Base-by-base conservation (phyloP, 2,797 vertebrate genomes). In the Gymnothorax reevesii region DNA sequence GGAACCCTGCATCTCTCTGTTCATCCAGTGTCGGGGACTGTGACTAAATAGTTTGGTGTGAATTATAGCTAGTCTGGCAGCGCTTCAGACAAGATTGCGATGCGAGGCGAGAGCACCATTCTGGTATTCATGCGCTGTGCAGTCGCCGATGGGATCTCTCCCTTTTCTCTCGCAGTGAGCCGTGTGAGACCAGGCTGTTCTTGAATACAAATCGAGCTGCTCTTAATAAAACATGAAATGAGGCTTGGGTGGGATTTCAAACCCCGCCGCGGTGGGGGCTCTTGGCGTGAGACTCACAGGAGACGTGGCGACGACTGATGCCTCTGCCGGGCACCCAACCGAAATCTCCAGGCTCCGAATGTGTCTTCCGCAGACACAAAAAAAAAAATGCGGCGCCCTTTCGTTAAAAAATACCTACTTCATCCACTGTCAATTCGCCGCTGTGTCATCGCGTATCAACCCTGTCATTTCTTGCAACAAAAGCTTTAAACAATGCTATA, bases 31-130 rank as follows among this genome's bases (percentile, higher is more conserved):
- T 25, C 15, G 85, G 27, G 22, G 77, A 69, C 49, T 69, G 55
- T 84, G 82, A 85, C 87, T 83, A 54, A 42, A 84, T 84, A 89
- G 85, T 86, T 77, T 84, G 77, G 64, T 86, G 79, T 86, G 88
- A 88, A 84, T 57, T 64, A 49, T 49, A 52, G 60, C 83, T 49
- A 52, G 60, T 75, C 82, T 57, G 62, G 82, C 55, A 57, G 55
- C 12, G 52, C 17, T 84, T 82, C 17, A 79, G 59, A 57, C 15
- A 69, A 86, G 73, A 79, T 88, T 79, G 80, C 71, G 80, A 84
- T 60, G 59, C 57, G 66, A 84, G 83, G 64, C 42, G 73, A 73
- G 82, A 71, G 59, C 54, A 73, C 82, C 64, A 27, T n/a, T 55
- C 52, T 54, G 62, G 57, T 80, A 84, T 80, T 84, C 79, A 85